These are phyloP conservation scores for Choloepus hoffmanni DNA, from an alignment of 2,113 vertebrate genomes.

Conservation along the genomic window DNA sequence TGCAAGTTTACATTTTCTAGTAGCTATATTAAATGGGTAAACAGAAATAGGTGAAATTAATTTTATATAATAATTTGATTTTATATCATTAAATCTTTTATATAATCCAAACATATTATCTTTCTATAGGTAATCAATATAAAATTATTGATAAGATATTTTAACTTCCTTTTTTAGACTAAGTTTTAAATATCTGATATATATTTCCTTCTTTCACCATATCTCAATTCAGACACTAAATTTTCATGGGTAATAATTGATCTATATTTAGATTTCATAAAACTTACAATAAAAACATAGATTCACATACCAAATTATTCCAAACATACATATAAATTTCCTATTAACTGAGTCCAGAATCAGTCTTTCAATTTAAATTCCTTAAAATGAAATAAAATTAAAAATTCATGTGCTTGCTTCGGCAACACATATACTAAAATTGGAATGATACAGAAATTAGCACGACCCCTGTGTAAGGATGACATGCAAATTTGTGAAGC, in stretches of 20 bases:
- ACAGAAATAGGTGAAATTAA: not conserved
- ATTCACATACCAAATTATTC: not conserved
- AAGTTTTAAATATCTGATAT: not conserved
- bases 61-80: slow-evolving; percentile 24
- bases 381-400: slow-evolving; percentile 38
- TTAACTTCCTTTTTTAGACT: not conserved
- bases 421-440: no score
- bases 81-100: slow-evolving; percentile 1
- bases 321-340: not conserved
- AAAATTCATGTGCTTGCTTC: no score
- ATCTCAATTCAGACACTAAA: slow-evolving; percentile 19
- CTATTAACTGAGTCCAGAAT: not conserved
- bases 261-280: not conserved
- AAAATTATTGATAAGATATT: not conserved
- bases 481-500: no score
- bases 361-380: slow-evolving; percentile 40
- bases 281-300: not conserved
- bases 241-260: slow-evolving; percentile 37
- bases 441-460: no score
- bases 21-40: not conserved
- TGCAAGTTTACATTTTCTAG: not conserved
- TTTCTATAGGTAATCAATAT: not conserved
- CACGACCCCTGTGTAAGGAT: no score
- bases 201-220: not conserved
- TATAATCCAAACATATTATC: slow-evolving; percentile 31